Evolutionary conservation across 2,888 invertebrate species (phyloP), one percentile per base, ranked within the genome.

Genomic region (Podabrus alpinus): DNA sequence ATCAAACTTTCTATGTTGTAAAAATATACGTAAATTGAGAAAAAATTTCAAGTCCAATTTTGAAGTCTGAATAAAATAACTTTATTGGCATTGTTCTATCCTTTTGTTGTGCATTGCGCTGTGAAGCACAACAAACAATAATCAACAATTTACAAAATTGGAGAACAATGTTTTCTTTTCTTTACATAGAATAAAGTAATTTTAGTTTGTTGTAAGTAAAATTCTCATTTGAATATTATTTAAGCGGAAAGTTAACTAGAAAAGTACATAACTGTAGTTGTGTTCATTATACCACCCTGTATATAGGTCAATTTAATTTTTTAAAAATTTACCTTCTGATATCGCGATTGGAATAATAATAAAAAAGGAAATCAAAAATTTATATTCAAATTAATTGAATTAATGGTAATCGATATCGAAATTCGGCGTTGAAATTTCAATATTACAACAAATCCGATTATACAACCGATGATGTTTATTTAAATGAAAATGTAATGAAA

Each of bases 101-200:
- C 71, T 71, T 71, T 71, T 71, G 66, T 71, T 72, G 68, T 29
- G 68, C 68, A 72, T 66, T 68, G 68, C 29, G 72, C 72, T 72
- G 68, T 68, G 72, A 72, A 72, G 72, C 67, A 67, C 62, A 59
- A 45, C 72, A 62, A 68, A 68, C 45, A 45, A 25, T 72, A 72
- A 72, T 15, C 68, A 72, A 15, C 62, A 72, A 61, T 45, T 45
- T n/a, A 29, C 29, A 7, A 45, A 45, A 45, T 45, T 45, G 13
- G 1, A 45, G 24, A 24, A 24, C 24, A 24, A 24, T 2, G 9
- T 24, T 45, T 45, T 45, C 45, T 45, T 45, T 45, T 24, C 13
- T 45, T n/a, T 45, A n/a, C n/a, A 5, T 7, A 45, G 3, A 7
- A 4, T 45, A 45, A 45, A 45, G n/a, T 45, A 45, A 45, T 45